phyloP scores from a whole-genome alignment of 2,888 invertebrate genomes.

The Euplexia lucipara region DNA sequence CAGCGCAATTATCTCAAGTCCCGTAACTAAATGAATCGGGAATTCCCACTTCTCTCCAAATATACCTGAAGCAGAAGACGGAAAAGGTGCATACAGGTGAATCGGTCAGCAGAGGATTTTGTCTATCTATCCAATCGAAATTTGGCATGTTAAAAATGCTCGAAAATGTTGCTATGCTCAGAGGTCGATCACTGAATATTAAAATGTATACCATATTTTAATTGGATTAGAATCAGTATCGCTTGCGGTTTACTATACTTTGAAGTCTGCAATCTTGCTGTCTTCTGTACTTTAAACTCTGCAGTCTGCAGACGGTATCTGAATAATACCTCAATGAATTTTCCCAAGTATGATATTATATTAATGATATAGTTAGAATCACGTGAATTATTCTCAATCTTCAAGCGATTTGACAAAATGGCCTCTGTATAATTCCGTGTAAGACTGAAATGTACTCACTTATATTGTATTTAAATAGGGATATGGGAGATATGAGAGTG shows the following conservation, averaged over 20 bases:
- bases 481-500: conserved; percentile 42
- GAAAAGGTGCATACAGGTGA: no score
- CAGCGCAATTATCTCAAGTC: no score
- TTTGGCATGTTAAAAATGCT: no score
- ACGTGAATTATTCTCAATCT: conserved; percentile 53
- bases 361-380: conserved; percentile 26
- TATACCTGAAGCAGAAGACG: no score
- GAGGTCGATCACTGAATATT: no score
- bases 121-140: no score
- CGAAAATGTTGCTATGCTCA: no score
- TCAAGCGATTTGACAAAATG: conserved; percentile 65
- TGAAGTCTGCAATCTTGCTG: background rate
- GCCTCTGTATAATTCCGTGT: conserved; percentile 70
- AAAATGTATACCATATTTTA: no score
- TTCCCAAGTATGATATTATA: conserved; percentile 49
- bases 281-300: background rate
- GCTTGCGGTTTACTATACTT: background rate
- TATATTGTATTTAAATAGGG: conserved; percentile 56
- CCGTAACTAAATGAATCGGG: no score
- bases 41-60: no score
- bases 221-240: no score
- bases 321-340: conserved; percentile 14
- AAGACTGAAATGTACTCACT: conserved; percentile 71
- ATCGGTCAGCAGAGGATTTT: no score
- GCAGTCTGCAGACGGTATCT: background rate